Evolutionary conservation across 2,797 vertebrate genomes (phyloP).

Genomic region (Sebastes baramenuke): DNA sequence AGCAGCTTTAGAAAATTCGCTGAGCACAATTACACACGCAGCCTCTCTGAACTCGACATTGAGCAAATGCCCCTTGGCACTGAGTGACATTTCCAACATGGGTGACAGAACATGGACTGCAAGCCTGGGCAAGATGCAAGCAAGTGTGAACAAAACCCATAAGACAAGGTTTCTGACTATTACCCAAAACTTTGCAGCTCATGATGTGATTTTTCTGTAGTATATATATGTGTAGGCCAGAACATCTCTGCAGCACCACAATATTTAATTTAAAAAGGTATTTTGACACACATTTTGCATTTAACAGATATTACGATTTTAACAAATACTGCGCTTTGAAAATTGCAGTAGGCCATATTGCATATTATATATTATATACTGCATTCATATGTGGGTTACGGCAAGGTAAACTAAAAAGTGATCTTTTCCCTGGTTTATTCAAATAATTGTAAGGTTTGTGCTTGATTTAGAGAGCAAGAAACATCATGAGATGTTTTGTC

Average conservation of each 20-base stretch:
- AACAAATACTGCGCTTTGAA: too few species aligned
- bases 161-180: not conserved
- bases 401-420: not conserved
- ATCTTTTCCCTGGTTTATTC: not conserved
- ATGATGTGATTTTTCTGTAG: too few species aligned
- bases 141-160: constrained; percentile 3
- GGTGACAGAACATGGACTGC: not conserved
- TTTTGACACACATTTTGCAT: too few species aligned
- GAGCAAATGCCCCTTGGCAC: not conserved
- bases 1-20: not conserved
- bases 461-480: not conserved
- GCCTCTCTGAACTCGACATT: not conserved
- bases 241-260: too few species aligned
- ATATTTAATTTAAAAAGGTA: too few species aligned
- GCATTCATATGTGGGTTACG: not conserved
- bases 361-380: too few species aligned
- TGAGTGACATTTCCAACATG: not conserved
- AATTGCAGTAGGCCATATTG: too few species aligned
- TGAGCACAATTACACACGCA: not conserved
- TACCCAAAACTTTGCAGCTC: not conserved
- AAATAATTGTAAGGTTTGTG: not conserved
- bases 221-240: too few species aligned
- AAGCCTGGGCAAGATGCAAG: not conserved
- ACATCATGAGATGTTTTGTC: not conserved
- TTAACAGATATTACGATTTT: too few species aligned